Percentiles rank a stretch among this genome's conserved stretches.
Conservation (phyloP, 2,888 invertebrate species). For the Cheilosia scutellata region DNA sequence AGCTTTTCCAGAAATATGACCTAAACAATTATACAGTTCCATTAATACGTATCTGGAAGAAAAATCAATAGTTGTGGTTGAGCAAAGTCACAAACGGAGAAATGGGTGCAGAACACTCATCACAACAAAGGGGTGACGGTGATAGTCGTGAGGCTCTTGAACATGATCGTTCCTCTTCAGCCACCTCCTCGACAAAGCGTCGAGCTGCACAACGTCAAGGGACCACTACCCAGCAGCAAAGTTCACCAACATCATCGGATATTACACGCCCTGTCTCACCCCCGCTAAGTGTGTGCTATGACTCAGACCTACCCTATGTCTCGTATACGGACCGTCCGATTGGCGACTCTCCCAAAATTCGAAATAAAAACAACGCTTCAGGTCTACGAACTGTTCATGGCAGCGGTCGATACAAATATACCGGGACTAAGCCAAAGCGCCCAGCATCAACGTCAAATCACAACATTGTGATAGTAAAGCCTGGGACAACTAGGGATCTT, state of each 20-base stretch:
- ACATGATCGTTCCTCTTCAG: slow-evolving; percentile 60
- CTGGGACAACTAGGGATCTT: slow-evolving; percentile 86
- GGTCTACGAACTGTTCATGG: slow-evolving; percentile 78
- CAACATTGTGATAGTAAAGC: slow-evolving; percentile 93
- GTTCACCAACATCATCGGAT: slow-evolving; percentile 81
- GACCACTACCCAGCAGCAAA: slow-evolving; percentile 78
- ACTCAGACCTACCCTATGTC: slow-evolving; percentile 95
- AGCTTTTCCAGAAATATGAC: not conserved
- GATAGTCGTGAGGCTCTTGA: slow-evolving; percentile 81
- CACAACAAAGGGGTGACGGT: slow-evolving; percentile 82
- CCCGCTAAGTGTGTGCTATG: slow-evolving; percentile 94
- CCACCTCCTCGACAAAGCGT: slow-evolving; percentile 78
- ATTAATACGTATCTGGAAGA: not conserved
- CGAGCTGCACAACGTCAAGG: slow-evolving; percentile 77
- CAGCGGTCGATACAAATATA: slow-evolving; percentile 80
- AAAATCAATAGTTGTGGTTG: slow-evolving; percentile 44
- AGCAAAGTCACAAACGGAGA: slow-evolving; percentile 2
- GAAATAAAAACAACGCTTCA: slow-evolving; percentile 85
- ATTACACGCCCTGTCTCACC: slow-evolving; percentile 89
- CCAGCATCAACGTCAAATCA: slow-evolving; percentile 86
- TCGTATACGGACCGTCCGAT: slow-evolving; percentile 96
- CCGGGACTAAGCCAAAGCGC: slow-evolving; percentile 82
- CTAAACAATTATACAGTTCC: not conserved
- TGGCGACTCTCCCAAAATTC: slow-evolving; percentile 94
- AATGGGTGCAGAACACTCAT: slow-evolving; percentile 88